Conservation (phyloP, 2,797 vertebrate species). For the Prunella strophiata region DNA sequence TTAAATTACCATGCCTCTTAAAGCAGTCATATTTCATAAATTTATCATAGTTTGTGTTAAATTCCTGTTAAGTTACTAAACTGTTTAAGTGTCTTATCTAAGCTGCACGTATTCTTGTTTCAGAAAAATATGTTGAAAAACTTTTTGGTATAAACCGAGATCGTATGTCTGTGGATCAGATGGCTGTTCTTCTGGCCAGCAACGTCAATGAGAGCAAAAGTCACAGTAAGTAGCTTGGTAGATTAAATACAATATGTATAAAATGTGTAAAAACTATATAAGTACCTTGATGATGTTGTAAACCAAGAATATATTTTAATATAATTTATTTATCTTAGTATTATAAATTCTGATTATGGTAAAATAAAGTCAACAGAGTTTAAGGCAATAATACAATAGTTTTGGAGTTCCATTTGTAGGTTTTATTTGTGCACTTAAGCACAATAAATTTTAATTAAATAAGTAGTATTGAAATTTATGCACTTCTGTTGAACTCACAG, state of each 20-base stretch:
- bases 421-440: not conserved
- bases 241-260: not conserved
- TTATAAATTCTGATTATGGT: not conserved
- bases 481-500: not conserved
- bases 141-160: slow-evolving; percentile 92
- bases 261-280: fast-evolving
- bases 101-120: slow-evolving; percentile 37
- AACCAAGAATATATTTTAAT: not conserved
- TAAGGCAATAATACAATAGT: not conserved
- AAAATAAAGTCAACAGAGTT: not conserved
- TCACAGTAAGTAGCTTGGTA: slow-evolving; percentile 83
- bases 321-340: not conserved
- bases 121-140: slow-evolving; percentile 94
- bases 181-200: slow-evolving; percentile 96
- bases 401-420: not conserved
- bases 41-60: not conserved
- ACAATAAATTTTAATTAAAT: not conserved
- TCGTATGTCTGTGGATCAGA: slow-evolving; percentile 93
- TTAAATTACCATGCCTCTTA: not conserved
- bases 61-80: not conserved
- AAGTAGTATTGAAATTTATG: not conserved
- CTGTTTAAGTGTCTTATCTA: not conserved
- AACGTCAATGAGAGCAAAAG: slow-evolving; percentile 92
- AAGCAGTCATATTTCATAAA: not conserved
- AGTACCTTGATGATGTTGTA: not conserved